Evolutionary conservation across 1,140 invertebrate species (phyloP), one percentile per base, ranked within the genome.

Genomic region (Psix sp.): DNA sequence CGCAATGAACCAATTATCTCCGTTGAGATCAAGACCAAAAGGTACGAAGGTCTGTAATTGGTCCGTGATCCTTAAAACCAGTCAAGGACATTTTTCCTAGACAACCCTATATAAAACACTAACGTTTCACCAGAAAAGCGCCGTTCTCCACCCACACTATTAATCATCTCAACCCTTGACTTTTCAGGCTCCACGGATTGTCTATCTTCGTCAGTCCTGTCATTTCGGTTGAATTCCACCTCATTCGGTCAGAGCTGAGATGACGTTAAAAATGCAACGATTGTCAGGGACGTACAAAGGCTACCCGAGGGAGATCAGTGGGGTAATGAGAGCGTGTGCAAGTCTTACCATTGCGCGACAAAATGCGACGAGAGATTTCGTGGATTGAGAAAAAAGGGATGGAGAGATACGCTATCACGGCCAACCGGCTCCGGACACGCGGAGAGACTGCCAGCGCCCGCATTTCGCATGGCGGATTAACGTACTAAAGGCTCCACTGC

Each of bases 391-490:
- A 49, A 17, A 11, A 63, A 71, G 40, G 59, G 40, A 71, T 36
- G 42, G 52, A 42, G 54, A 46, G 39, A 68, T 51, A 54, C 56
- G 48, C 38, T 60, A 75, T 71, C 48, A 67, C 63, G 45, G 72
- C 81, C 76, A 81, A 76, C 80, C 85, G 86, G 81, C 79, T 85
- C 71, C 77, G 78, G 48, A 82, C 83, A 82, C 86, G 85, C 78
- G 82, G 85, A 73, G 79, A 76, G 74, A 86, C 84, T 85, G 83
- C 76, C 42, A 77, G 83, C 79, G 79, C 82, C 11, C 51, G 63
- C 7, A 75, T 42, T 29, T 45, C 31, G 65, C 66, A 74, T 72
- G 80, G 79, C 63, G 65, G 74, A 60, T 70, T 62, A 46, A 66
- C 52, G 80, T 81, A 84, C 80, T 79, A 83, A 56, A 13, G 52